Percentiles rank a stretch among this genome's conserved stretches.
Evolutionary conservation across 2,888 invertebrate species (phyloP).

Genomic region (Drosophila hamatofila): DNA sequence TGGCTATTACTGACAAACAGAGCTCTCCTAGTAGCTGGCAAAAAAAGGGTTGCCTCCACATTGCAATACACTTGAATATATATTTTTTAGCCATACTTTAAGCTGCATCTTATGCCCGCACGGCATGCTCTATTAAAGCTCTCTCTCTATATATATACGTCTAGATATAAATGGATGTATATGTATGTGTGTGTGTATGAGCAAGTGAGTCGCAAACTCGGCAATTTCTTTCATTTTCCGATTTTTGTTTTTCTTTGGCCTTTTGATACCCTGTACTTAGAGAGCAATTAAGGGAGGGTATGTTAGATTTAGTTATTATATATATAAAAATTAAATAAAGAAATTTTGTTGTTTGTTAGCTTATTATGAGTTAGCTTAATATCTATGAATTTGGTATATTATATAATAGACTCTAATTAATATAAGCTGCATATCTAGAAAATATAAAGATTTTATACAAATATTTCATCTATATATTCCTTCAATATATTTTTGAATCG

Average conservation of each 20-base stretch:
- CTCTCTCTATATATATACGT: not conserved
- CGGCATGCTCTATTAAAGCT: slow-evolving; percentile 13
- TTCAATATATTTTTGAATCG: not conserved
- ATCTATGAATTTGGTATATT: not conserved
- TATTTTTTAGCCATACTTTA: slow-evolving; percentile 27
- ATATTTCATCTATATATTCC: too few species aligned
- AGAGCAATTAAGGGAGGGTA: rapidly evolving
- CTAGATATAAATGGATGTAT: not conserved
- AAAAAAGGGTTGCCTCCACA: slow-evolving; percentile 45
- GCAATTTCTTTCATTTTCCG: slow-evolving; percentile 21
- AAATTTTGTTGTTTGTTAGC: not conserved
- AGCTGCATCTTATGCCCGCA: slow-evolving; percentile 27
- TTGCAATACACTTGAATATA: slow-evolving; percentile 29
- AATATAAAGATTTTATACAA: too few species aligned
- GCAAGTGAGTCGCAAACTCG: not conserved
- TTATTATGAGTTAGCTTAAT: not conserved
- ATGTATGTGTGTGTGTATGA: not conserved
- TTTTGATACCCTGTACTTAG: slow-evolving; percentile 3
- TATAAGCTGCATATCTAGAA: too few species aligned
- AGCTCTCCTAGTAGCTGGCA: not conserved
- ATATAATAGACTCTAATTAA: too few species aligned
- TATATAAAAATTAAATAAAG: not conserved
- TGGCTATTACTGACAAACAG: slow-evolving; percentile 70
- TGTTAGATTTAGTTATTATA: not conserved
- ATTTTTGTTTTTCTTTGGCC: slow-evolving; percentile 45